phyloP scores from a whole-genome alignment of 53 echinoderm and acorn worm genomes.

The Echinarachnius parma region DNA sequence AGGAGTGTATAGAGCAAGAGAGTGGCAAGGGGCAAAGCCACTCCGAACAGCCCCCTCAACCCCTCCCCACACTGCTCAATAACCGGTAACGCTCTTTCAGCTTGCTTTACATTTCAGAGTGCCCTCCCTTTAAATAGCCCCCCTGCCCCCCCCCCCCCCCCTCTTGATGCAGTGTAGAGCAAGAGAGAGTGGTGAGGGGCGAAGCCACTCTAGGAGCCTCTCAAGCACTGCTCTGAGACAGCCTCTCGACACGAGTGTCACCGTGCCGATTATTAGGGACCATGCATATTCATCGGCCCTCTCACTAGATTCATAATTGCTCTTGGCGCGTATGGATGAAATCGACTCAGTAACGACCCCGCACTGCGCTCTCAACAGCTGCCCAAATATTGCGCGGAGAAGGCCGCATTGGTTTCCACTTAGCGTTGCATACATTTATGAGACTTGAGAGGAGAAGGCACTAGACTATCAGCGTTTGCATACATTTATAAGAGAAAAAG shows the following conservation, averaged over 20 bases:
- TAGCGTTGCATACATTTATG: constrained; percentile 10
- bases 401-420: constrained; percentile 41
- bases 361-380: constrained; percentile 31
- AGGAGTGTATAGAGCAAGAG: background rate
- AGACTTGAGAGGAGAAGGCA: constrained; percentile 11
- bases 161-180: no score
- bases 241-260: constrained; percentile 44
- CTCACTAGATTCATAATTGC: constrained; percentile 45
- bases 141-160: no score
- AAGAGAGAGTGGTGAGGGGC: constrained; percentile 13
- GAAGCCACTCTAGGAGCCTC: constrained; percentile 1
- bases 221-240: constrained; percentile 38
- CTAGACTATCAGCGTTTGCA: background rate
- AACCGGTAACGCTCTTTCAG: no score
- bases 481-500: no score
- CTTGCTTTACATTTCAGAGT: no score
- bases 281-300: constrained; percentile 47
- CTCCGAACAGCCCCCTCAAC: no score
- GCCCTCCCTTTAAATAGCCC: no score
- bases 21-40: background rate
- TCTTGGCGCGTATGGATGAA: constrained; percentile 33
- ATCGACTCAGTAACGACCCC: constrained; percentile 50
- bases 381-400: constrained; percentile 25
- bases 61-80: no score
- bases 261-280: constrained; percentile 51